Base-by-base conservation (phyloP, 2,888 invertebrate genomes). In the Platynereis dumerilii region DNA sequence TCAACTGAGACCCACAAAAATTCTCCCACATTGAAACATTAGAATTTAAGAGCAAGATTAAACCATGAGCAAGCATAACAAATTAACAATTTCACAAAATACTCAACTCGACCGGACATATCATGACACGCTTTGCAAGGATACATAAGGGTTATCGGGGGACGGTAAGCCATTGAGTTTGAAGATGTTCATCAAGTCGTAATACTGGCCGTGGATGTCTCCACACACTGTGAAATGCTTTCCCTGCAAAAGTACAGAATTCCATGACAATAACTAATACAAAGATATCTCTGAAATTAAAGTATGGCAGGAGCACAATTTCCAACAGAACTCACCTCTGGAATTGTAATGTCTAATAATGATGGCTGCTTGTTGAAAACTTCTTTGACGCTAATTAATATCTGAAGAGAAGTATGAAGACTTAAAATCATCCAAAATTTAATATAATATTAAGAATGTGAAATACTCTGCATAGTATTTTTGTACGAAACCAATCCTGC, bases 191-290 rank as follows among this genome's bases (percentile, higher is more conserved):
- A 97, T 90, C 68, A 99, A 87, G 86, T 99, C 99, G 83, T 95
- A 99, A 87, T 90, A 99, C 86, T 99, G 99, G 62, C 99, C 99
- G 83, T 99, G 99, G 74, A 99, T 94, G 85, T 99, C 98, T 15
- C 98, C 98, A 84, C 98, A 99, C 59, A 99, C 92, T 52, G 98
- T 99, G 85, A 99, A 98, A 86, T 97, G 96, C 68, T 90, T 88
- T 39, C 91, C 90, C 85, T 86, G 76, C 20, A 76, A 74, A 55
- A 10, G 70, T 63, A 48, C 5, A 48, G 48, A n/a, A 48, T 74
- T 76, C 73, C n/a, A n/a, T n/a, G n/a, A n/a, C n/a, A 22, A 17
- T 22, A 44, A 28, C 15, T 56, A 24, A 56, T n/a, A n/a, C n/a
- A n/a, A n/a, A n/a, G n/a, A n/a, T n/a, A n/a, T n/a, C n/a, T n/a